Evolutionary conservation across 2,888 invertebrate species (phyloP).

Genomic region (Danaus chrysippus): DNA sequence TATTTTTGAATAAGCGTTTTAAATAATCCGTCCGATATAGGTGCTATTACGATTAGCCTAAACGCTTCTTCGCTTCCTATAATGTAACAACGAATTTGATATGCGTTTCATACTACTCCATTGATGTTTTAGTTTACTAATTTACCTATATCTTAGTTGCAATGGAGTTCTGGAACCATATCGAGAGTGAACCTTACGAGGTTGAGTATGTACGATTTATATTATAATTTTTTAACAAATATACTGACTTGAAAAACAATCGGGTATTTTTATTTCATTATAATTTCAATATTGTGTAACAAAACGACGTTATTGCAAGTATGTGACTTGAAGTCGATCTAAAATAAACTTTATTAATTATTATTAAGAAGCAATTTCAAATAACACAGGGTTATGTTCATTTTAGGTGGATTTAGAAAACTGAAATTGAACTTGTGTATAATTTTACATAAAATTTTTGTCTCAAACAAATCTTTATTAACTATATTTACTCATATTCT

Average conservation of each 20-base stretch:
- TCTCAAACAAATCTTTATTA: too few species aligned
- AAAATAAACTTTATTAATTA: too few species aligned
- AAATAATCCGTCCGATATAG: constrained; percentile 61
- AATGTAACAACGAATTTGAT: constrained; percentile 68
- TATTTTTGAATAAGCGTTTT: constrained; percentile 41
- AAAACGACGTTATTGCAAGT: not conserved
- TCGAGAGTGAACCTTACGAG: constrained; percentile 38
- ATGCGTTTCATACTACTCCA: constrained; percentile 76
- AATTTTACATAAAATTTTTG: too few species aligned
- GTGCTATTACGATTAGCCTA: constrained; percentile 55
- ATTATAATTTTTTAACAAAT: constrained; percentile 62
- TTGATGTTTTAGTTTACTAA: constrained; percentile 49
- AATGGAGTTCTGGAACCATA: constrained; percentile 78
- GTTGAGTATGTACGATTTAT: constrained; percentile 49
- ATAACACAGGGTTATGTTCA: too few species aligned
- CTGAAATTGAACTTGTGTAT: too few species aligned
- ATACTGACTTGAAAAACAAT: constrained; percentile 63
- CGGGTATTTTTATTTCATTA: constrained; percentile 39
- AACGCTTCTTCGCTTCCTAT: constrained; percentile 35
- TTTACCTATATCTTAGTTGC: constrained; percentile 53
- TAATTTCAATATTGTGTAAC: constrained; percentile 14
- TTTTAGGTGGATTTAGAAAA: too few species aligned
- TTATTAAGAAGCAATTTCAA: too few species aligned
- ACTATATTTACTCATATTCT: too few species aligned
- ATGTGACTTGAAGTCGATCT: too few species aligned